A percentile compares a stretch with the other conserved stretches of the same genome.
phyloP scores from a whole-genome alignment of 2,113 vertebrate genomes.

The Mellivora capensis region DNA sequence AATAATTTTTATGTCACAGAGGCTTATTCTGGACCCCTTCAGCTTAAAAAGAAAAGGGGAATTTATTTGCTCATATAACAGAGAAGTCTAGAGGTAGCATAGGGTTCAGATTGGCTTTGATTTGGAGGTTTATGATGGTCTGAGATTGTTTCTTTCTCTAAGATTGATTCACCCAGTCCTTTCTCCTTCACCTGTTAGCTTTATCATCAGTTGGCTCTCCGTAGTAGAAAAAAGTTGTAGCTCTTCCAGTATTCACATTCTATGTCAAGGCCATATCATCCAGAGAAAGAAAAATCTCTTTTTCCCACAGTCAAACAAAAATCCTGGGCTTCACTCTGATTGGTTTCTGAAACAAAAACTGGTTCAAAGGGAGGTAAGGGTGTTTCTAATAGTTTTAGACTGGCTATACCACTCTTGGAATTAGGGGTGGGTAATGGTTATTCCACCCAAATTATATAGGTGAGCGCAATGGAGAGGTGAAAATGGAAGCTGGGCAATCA shows the following conservation, averaged over 20 bases:
- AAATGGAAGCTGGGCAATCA: conserved; percentile 1
- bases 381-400: neutral
- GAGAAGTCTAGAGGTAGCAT: neutral
- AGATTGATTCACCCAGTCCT: neutral
- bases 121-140: neutral
- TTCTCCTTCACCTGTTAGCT: neutral
- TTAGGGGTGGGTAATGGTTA: neutral
- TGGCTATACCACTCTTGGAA: neutral
- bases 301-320: neutral
- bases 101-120: neutral
- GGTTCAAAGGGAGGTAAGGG: neutral
- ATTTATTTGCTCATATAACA: neutral
- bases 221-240: neutral
- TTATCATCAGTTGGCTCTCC: neutral
- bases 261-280: neutral
- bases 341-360: conserved; percentile 29
- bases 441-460: neutral
- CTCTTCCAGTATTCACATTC: neutral
- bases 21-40: neutral
- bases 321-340: neutral
- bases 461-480: neutral
- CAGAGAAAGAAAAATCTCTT: neutral
- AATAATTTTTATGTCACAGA: conserved; percentile 6
- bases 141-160: neutral
- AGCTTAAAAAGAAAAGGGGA: conserved; percentile 15